phyloP scores from a whole-genome alignment of 2,113 vertebrate species.

The Clupea harengus region DNA sequence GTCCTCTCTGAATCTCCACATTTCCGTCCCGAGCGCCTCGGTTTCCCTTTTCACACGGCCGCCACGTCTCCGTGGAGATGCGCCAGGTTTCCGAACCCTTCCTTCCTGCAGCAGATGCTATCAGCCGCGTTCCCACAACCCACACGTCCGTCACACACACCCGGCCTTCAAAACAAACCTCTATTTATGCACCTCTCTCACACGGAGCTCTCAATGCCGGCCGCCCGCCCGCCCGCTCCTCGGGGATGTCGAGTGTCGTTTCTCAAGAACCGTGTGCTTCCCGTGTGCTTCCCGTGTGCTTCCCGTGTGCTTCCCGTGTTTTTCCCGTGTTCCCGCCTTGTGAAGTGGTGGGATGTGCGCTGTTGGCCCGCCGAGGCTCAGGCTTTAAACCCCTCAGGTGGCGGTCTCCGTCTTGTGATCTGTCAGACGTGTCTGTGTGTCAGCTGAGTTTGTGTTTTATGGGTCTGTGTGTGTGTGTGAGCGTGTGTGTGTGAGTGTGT shows the following conservation, averaged over 20 bases:
- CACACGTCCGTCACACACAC: neutral
- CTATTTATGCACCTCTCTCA: neutral
- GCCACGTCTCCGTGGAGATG: neutral
- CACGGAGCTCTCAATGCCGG: neutral
- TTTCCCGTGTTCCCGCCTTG: no score
- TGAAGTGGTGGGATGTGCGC: no score
- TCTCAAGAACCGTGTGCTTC: neutral
- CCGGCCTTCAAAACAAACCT: neutral
- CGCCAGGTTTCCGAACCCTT: neutral
- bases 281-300: no score
- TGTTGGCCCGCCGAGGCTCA: neutral
- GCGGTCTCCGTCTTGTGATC: neutral
- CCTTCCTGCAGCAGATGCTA: neutral
- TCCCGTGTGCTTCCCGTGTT: no score
- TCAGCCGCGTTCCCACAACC: neutral
- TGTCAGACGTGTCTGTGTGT: neutral
- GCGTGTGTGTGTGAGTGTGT: no score
- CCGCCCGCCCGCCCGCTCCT: neutral
- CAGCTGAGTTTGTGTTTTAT: slow-evolving; percentile 5
- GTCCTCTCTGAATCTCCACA: neutral
- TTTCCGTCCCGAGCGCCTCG: neutral
- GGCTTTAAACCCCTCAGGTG: neutral
- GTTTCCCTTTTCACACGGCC: neutral
- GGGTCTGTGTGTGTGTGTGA: neutral
- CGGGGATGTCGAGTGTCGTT: neutral